Conservation (phyloP, 2,797 vertebrate species). For the Spheniscus humboldti region DNA sequence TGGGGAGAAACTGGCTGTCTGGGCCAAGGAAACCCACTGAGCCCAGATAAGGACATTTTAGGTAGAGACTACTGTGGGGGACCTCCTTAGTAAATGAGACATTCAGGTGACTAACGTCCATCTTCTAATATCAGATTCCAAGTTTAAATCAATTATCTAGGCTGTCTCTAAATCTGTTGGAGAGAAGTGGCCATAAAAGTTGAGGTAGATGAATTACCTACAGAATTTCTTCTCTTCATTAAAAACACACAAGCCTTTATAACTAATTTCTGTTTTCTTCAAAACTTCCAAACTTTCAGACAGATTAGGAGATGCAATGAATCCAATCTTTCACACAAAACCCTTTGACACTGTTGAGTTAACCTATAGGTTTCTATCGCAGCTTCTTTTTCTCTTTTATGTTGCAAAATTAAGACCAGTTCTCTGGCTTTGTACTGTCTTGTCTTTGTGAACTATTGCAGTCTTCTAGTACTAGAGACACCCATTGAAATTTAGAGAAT, state of each 20-base stretch:
- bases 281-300: not conserved
- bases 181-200: not conserved
- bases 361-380: not conserved
- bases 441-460: not conserved
- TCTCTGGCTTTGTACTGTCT: not conserved
- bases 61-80: not conserved
- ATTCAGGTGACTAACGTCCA: not conserved
- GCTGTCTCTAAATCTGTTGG: not conserved
- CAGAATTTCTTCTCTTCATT: not conserved
- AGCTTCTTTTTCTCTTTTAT: not conserved
- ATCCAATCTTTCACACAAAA: not conserved
- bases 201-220: not conserved
- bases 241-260: not conserved
- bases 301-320: not conserved
- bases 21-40: not conserved
- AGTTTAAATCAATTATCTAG: not conserved
- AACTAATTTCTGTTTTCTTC: not conserved
- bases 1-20: not conserved
- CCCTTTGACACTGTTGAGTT: not conserved
- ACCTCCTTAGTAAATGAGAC: not conserved
- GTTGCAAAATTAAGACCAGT: not conserved
- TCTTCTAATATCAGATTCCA: not conserved
- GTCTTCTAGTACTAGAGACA: not conserved
- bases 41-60: not conserved
- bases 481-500: fast-evolving